phyloP scores from a whole-genome alignment of 2,797 vertebrate genomes.

The Chromis chromis region DNA sequence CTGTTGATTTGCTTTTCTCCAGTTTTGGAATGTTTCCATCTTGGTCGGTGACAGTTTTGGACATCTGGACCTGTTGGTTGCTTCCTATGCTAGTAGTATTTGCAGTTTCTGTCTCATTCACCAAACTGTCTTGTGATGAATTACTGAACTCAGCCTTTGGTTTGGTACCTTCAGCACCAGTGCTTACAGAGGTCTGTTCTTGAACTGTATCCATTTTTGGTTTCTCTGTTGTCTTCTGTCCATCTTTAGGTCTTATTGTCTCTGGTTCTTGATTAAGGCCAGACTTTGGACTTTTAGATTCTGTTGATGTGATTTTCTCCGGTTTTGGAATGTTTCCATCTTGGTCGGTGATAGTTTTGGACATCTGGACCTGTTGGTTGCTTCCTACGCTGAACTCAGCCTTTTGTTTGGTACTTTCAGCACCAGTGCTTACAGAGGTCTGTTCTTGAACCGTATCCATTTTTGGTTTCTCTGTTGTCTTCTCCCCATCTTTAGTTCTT shows the following conservation, averaged over 20 bases:
- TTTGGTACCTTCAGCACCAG: background rate
- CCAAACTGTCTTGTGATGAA: background rate
- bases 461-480: too few relatives aligned
- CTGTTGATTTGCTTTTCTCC: background rate
- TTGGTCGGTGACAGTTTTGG: background rate
- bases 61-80: background rate
- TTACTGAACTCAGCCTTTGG: background rate
- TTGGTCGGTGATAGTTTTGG: background rate
- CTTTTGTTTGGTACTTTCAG: too few relatives aligned
- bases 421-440: too few relatives aligned
- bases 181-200: background rate
- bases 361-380: background rate
- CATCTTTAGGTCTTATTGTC: too few relatives aligned
- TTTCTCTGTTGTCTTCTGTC: too few relatives aligned
- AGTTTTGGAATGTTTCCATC: background rate
- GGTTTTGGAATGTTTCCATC: background rate
- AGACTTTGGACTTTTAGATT: background rate
- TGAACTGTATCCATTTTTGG: background rate
- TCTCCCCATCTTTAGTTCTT: too few relatives aligned
- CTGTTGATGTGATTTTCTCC: background rate
- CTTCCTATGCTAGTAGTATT: background rate
- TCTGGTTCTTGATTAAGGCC: too few relatives aligned
- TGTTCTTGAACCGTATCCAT: too few relatives aligned
- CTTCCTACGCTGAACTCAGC: background rate
- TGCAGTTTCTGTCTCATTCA: background rate